Evolutionary conservation across 2,797 vertebrate genomes (phyloP), one percentile per base, ranked within the genome.

Genomic region (Schizopygopsis pylzovi): DNA sequence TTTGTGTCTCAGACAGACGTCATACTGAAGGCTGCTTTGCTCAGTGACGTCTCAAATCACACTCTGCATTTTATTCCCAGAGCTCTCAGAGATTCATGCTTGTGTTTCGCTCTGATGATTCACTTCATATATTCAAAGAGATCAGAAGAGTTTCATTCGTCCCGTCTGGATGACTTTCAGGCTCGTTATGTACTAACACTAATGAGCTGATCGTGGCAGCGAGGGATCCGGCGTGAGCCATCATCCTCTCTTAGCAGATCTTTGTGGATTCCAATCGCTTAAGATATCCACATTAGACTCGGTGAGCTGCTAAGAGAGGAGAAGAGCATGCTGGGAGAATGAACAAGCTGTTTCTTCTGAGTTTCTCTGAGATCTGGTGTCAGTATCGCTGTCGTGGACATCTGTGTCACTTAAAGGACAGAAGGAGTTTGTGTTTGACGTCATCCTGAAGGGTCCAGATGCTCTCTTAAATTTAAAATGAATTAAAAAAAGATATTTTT

Each of bases 331-430:
- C 72, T 75, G 45, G 61, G 78, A 47, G 59, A 80, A 47, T 13
- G 39, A 87, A 83, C 88, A 80, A 87, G 83, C 67, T 37, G 71
- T 83, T 85, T 68, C 65, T 67, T 54, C 25, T 79, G 71, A 8
- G 37, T 83, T 81, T 59, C 43, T 52, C 67, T 85, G 61, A 81
- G 76, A 79, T 59, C 56, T 59, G 75, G 33, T 11, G 3, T 41
- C 49, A 78, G 20, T 22, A 2, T 7, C 6, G 28, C 18, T 56
- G 33, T 77, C 73, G 5, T 54, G 49, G 18, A 37, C 4, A 11
- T 77, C 49, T 56, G 18, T 56, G 28, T 13, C 47, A 16, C 13
- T 16, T 1, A 16, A 49, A 49, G 47, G 16, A 49, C 47, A 49
- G 47, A 49, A 49, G 4, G 13, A 49, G 16, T 33, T 33, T 52